Base-by-base conservation (phyloP, 2,113 vertebrate genomes). In the Pica pica region DNA sequence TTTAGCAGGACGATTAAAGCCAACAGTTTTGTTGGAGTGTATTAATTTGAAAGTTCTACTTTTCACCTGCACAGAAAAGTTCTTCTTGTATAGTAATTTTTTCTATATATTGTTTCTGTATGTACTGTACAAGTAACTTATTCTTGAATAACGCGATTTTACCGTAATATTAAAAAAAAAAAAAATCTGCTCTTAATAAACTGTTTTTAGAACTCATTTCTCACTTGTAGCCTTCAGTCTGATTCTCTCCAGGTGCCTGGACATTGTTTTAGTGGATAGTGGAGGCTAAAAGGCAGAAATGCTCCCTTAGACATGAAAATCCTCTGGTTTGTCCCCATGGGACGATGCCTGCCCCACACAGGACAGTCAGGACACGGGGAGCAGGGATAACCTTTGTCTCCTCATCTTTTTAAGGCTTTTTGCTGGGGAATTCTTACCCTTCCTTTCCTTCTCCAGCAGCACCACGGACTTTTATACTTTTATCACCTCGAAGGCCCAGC, bases 71-170 rank as follows among this genome's bases (percentile, higher is more conserved):
- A 96, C 90, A 83, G 86, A 90, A 88, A 39, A 95, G 60, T 85
- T 93, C 35, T 95, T 96, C 93, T 92, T 95, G 69, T 95, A 93
- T 78, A 94, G 91, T 77, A 96, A 88, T 67, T 92, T 94, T 96
- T 95, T 96, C 96, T 97, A 95, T 88, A 35, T 96, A 93, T 97
- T 97, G 93, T 98, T 97, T 95, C 94, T 92, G 88, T 98, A 97
- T 97, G 98, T 98, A 98, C 97, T 98, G 97, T 98, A 98, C 85
- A 91, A 95, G 93, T 98, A 98, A 98, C 97, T 98, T 98, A 98
- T 98, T 98, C 97, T 98, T 88, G 77, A 97, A 97, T 95, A 96
- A 96, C 96, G 97, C 96, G 35, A 95, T 97, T 97, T 98, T 97
- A 96, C 96, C 95, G 13, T 90, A 95, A 97, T 97, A 97, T 98